Evolutionary conservation across 2,797 vertebrate genomes (phyloP).

Genomic region (Melopsittacus undulatus): DNA sequence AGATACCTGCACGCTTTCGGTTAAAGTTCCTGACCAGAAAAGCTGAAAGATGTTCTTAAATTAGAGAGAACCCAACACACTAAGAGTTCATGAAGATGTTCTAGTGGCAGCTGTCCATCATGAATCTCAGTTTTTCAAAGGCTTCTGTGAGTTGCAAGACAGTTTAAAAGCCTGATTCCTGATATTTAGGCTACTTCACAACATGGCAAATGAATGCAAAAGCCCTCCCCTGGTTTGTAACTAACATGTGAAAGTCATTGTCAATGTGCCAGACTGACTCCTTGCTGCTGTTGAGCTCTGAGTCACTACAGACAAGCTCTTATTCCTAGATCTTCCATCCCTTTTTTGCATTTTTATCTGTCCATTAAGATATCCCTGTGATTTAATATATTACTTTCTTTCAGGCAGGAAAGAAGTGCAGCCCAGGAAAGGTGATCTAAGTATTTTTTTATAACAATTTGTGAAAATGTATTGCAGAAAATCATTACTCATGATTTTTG

Average conservation of each 20-base stretch:
- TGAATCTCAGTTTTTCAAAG: not conserved
- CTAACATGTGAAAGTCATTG: not conserved
- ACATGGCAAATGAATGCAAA: not conserved
- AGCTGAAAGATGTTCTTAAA: not conserved
- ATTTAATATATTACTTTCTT: not conserved
- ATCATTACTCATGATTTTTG: slow-evolving; percentile 56
- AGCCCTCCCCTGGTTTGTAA: not conserved
- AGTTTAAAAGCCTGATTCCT: not conserved
- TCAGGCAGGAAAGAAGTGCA: not conserved
- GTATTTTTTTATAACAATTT: not conserved
- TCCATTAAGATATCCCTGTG: not conserved
- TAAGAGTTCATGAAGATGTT: not conserved
- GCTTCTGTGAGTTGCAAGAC: not conserved
- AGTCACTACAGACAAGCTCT: not conserved
- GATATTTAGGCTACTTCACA: not conserved
- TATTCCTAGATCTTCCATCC: not conserved
- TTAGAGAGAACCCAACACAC: not conserved
- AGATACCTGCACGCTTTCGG: not conserved
- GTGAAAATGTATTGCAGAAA: slow-evolving; percentile 32
- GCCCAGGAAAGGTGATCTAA: not conserved
- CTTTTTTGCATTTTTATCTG: not conserved
- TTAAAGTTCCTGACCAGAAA: not conserved
- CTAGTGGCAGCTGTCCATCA: not conserved
- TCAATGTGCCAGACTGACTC: not conserved
- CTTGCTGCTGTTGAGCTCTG: not conserved